A percentile compares a stretch with the other conserved stretches of the same genome.
Conservation (phyloP, 2,113 vertebrate species). For the Quiscalus mexicanus region DNA sequence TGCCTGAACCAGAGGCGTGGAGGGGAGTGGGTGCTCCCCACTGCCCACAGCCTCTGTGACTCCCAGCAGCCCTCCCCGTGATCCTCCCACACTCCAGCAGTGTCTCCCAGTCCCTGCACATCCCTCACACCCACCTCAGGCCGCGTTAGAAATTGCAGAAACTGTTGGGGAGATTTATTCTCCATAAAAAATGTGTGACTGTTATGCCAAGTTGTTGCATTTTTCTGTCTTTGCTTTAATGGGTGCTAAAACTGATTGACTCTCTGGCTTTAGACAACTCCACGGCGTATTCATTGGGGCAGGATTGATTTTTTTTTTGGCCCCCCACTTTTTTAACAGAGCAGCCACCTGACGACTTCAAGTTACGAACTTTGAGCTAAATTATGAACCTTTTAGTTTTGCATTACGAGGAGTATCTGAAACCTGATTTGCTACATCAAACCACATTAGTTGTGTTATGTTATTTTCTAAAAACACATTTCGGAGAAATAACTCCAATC, state of each 20-base stretch:
- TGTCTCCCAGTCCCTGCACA: not conserved
- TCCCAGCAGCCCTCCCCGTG: fast-evolving
- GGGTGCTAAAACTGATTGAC: slow-evolving; percentile 74
- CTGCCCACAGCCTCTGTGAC: not conserved
- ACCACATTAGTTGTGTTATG: slow-evolving; percentile 81
- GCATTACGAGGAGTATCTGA: slow-evolving; percentile 75
- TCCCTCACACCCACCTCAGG: not conserved
- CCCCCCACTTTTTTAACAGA: slow-evolving; percentile 35
- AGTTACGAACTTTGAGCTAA: slow-evolving; percentile 77
- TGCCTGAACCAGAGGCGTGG: not conserved
- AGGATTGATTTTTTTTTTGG: slow-evolving; percentile 52
- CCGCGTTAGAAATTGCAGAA: not conserved
- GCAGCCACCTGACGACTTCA: slow-evolving; percentile 54
- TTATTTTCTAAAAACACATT: slow-evolving; percentile 85
- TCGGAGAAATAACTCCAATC: slow-evolving; percentile 82
- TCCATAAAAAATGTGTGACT: not conserved
- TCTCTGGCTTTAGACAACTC: slow-evolving; percentile 55
- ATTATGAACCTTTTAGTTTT: slow-evolving; percentile 79
- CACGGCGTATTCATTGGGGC: slow-evolving; percentile 35
- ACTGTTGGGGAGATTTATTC: not conserved
- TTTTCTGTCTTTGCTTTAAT: slow-evolving; percentile 59
- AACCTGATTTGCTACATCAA: slow-evolving; percentile 80
- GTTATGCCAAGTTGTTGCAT: slow-evolving; percentile 21
- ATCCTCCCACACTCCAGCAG: not conserved
- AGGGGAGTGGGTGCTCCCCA: fast-evolving